Evolutionary conservation across 2,888 invertebrate genomes (phyloP).

Genomic region (Leistus spinibarbis): DNA sequence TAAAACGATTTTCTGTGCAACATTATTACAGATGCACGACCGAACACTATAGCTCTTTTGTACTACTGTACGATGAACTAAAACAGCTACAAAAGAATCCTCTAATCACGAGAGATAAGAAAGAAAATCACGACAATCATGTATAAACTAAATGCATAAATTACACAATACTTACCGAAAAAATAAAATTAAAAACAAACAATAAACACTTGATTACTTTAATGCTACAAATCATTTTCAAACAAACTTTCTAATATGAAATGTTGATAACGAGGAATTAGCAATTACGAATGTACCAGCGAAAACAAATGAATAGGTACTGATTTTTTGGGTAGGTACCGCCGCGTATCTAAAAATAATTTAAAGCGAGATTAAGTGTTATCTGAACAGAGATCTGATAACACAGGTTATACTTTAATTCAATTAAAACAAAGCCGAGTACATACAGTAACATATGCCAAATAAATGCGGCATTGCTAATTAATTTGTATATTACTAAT

Average conservation of each 20-base stretch:
- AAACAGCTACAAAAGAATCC: neutral
- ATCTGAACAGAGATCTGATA: slow-evolving; percentile 25
- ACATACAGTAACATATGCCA: slow-evolving; percentile 29
- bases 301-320: slow-evolving; percentile 2
- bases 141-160: neutral
- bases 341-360: slow-evolving; percentile 20
- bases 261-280: neutral
- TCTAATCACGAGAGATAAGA: neutral
- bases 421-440: slow-evolving; percentile 29
- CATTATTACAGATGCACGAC: no score
- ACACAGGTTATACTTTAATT: slow-evolving; percentile 27
- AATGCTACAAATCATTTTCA: slow-evolving; percentile 73
- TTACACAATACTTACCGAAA: slow-evolving; percentile 19
- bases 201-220: slow-evolving; percentile 81
- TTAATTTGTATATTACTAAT: slow-evolving; percentile 1
- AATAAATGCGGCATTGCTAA: neutral
- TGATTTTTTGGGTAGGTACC: slow-evolving; percentile 19
- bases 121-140: neutral
- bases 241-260: slow-evolving; percentile 32
- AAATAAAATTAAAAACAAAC: slow-evolving; percentile 71
- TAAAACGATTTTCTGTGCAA: no score
- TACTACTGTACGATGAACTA: no score
- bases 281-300: neutral
- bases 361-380: slow-evolving; percentile 31
- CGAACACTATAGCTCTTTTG: no score